These are phyloP conservation scores for Polyommatus iphigenia DNA, from an alignment of 2,888 invertebrate species.

Conservation along the genomic window DNA sequence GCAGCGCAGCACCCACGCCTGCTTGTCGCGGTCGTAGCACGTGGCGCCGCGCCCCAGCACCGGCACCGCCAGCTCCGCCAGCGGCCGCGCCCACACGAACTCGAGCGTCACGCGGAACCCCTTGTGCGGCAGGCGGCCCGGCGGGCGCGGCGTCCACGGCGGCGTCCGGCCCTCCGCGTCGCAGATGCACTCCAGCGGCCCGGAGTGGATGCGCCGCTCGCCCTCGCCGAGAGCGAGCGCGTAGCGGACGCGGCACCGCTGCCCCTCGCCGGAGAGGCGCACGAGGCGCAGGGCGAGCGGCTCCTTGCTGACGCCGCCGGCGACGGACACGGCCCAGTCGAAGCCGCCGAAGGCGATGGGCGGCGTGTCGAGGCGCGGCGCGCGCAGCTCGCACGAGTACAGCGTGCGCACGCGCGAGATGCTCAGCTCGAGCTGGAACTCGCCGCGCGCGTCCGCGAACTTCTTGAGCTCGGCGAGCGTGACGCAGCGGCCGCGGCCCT, in stretches of 20 bases:
- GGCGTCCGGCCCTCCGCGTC: slow-evolving; percentile 86
- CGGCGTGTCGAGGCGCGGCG: slow-evolving; percentile 78
- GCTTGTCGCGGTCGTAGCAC: slow-evolving; percentile 90
- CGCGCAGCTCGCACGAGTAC: slow-evolving; percentile 85
- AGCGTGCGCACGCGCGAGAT: slow-evolving; percentile 87
- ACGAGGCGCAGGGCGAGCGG: slow-evolving; percentile 80
- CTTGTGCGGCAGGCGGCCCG: slow-evolving; percentile 81
- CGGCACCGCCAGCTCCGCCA: slow-evolving; percentile 77
- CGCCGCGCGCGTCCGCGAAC: slow-evolving; percentile 89
- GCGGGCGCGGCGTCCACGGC: slow-evolving; percentile 85
- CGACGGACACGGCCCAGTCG: slow-evolving; percentile 88
- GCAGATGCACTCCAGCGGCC: slow-evolving; percentile 84
- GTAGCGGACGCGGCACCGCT: slow-evolving; percentile 87
- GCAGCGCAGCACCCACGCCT: slow-evolving; percentile 88
- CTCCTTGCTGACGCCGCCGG: slow-evolving; percentile 81
- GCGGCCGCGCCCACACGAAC: slow-evolving; percentile 85
- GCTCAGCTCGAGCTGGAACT: slow-evolving; percentile 88
- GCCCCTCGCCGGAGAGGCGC: slow-evolving; percentile 89
- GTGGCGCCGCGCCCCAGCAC: slow-evolving; percentile 80
- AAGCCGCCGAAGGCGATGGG: slow-evolving; percentile 89
- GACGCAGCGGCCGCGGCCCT: slow-evolving; percentile 87
- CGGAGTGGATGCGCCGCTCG: slow-evolving; percentile 84
- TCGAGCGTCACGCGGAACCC: slow-evolving; percentile 86
- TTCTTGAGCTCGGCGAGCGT: slow-evolving; percentile 85
- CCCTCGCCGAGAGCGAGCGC: slow-evolving; percentile 85